Conservation (phyloP, 2,797 vertebrate genomes). For the Catostomus latipinnis region DNA sequence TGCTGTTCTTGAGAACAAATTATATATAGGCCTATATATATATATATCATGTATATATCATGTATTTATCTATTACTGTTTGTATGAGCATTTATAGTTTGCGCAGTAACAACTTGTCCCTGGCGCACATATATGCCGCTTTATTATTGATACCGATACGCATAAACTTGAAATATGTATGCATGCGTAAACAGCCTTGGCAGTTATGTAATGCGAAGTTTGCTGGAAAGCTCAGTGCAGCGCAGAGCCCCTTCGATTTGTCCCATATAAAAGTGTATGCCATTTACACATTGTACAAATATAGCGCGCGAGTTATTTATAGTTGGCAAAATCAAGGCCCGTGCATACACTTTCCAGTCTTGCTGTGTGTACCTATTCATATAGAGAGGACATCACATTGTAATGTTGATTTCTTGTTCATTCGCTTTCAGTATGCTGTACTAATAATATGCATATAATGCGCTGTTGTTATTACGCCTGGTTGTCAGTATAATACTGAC, state of each 20-base stretch:
- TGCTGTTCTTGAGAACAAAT: background rate
- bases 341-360: constrained; percentile 38
- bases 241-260: background rate
- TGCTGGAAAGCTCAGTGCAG: constrained; percentile 56
- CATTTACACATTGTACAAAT: constrained; percentile 64
- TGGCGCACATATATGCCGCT: constrained; percentile 52
- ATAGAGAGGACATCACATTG: background rate
- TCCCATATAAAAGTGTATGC: constrained; percentile 7
- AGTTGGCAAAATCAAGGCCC: constrained; percentile 33
- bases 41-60: no score
- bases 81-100: background rate
- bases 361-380: background rate
- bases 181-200: constrained; percentile 73
- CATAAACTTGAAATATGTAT: constrained; percentile 59
- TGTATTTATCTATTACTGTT: background rate
- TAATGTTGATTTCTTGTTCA: background rate
- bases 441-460: background rate
- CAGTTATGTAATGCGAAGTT: constrained; percentile 62
- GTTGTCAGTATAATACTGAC: background rate
- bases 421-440: background rate
- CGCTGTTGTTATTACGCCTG: background rate
- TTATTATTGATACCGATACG: constrained; percentile 72
- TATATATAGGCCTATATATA: background rate
- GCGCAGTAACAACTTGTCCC: background rate
- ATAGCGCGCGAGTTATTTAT: constrained; percentile 60